phyloP scores from a whole-genome alignment of 1,140 invertebrate species.

The Pseudachorutes palmiensis region DNA sequence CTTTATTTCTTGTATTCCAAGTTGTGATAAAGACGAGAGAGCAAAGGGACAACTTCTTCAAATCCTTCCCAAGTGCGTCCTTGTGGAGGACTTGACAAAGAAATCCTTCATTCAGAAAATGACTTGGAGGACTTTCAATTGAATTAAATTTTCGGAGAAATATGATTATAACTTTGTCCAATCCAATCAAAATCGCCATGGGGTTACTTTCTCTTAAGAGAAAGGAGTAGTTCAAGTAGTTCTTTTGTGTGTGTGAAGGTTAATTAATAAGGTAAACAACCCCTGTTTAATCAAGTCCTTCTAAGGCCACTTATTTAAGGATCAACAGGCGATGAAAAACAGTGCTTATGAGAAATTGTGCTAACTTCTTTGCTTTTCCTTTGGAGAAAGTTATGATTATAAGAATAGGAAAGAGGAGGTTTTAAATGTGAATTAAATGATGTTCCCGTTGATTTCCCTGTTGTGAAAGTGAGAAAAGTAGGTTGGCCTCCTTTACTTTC shows the following conservation, averaged over 20 bases:
- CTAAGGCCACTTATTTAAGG: too few relatives aligned
- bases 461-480: conserved; percentile 4
- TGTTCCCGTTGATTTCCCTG: background rate
- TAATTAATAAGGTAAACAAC: background rate
- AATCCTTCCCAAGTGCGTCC: background rate
- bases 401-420: too few relatives aligned
- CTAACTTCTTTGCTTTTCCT: background rate
- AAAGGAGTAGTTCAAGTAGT: too few relatives aligned
- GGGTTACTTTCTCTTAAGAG: too few relatives aligned
- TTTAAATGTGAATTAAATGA: conserved; percentile 1
- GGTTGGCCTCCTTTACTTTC: background rate
- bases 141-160: background rate
- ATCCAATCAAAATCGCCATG: too few relatives aligned
- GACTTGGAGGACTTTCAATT: background rate
- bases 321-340: background rate
- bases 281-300: too few relatives aligned
- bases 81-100: background rate
- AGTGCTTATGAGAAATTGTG: background rate
- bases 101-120: too few relatives aligned
- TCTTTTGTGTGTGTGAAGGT: background rate
- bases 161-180: too few relatives aligned
- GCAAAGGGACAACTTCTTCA: background rate
- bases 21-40: background rate
- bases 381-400: too few relatives aligned
- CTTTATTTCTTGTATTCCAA: background rate